Evolutionary conservation across 2,888 invertebrate species (phyloP).

Genomic region (Cantharis rufa): DNA sequence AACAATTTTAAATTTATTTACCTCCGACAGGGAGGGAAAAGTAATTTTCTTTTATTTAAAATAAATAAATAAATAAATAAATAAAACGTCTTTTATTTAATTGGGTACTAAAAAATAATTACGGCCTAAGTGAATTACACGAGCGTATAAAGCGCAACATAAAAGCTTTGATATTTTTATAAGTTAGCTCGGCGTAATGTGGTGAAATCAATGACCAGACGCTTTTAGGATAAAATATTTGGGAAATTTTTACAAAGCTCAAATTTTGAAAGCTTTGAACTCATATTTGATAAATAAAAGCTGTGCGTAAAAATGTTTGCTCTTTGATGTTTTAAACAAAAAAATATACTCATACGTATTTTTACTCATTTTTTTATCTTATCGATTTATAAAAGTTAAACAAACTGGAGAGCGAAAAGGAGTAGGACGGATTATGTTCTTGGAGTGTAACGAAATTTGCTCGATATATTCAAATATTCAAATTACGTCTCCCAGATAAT

Average conservation of each 20-base stretch:
- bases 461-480: constrained; percentile 45
- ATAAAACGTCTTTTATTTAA: not conserved
- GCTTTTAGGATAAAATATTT: constrained; percentile 28
- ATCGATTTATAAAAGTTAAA: constrained; percentile 8
- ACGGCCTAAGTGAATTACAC: not conserved
- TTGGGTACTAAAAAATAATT: not conserved
- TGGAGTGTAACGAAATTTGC: constrained; percentile 38
- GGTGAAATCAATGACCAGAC: constrained; percentile 22
- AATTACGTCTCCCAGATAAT: constrained; percentile 48
- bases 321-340: constrained; percentile 18
- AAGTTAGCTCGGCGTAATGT: constrained; percentile 7
- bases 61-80: not conserved
- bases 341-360: not conserved
- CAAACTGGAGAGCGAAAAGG: not conserved
- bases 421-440: not conserved
- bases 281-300: constrained; percentile 24
- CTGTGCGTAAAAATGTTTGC: constrained; percentile 16
- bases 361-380: not conserved
- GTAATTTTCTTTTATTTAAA: no score
- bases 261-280: constrained; percentile 27
- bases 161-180: constrained; percentile 13
- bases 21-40: no score
- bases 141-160: not conserved
- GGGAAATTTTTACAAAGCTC: constrained; percentile 23
- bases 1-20: no score